These are phyloP conservation scores for Chaetodon trifascialis DNA, from an alignment of 2,113 vertebrate species.

Conservation along the genomic window DNA sequence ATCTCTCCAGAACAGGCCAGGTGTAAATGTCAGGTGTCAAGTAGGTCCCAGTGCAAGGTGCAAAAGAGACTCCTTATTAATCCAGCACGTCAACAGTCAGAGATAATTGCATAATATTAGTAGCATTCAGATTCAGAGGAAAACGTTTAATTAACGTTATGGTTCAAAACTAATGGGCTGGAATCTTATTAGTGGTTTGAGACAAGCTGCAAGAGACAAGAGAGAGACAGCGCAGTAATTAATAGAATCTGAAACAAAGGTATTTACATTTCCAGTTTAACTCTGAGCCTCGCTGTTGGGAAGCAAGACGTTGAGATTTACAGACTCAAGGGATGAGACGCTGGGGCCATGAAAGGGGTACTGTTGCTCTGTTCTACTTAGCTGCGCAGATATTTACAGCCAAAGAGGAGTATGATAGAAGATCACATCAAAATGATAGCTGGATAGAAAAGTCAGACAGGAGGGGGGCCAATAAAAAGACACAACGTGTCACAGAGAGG, in stretches of 20 bases:
- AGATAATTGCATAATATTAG: constrained; percentile 68
- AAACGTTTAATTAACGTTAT: constrained; percentile 70
- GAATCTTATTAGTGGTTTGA: constrained; percentile 69
- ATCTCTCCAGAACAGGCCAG: constrained; percentile 32
- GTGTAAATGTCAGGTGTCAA: constrained; percentile 63
- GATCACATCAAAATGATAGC: constrained; percentile 50
- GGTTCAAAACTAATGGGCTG: constrained; percentile 62
- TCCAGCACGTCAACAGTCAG: constrained; percentile 40
- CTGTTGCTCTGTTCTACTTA: constrained; percentile 52
- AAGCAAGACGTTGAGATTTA: constrained; percentile 63
- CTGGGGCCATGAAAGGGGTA: constrained; percentile 42
- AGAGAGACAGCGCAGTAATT: constrained; percentile 58
- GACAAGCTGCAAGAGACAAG: constrained; percentile 44
- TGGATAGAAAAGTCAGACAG: constrained; percentile 45
- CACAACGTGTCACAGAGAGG: constrained; percentile 27
- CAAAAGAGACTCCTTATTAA: constrained; percentile 55
- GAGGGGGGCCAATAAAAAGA: constrained; percentile 21
- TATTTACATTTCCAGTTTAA: constrained; percentile 72
- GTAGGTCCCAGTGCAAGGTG: constrained; percentile 34
- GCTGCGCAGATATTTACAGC: constrained; percentile 58
- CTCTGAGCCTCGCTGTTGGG: constrained; percentile 46
- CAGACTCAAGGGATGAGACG: constrained; percentile 40
- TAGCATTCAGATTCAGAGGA: constrained; percentile 48
- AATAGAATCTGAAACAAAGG: constrained; percentile 64
- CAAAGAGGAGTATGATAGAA: constrained; percentile 45